These are phyloP conservation scores for Drosophila simulans DNA, from an alignment of 1,140 invertebrate species.

Conservation along the genomic window DNA sequence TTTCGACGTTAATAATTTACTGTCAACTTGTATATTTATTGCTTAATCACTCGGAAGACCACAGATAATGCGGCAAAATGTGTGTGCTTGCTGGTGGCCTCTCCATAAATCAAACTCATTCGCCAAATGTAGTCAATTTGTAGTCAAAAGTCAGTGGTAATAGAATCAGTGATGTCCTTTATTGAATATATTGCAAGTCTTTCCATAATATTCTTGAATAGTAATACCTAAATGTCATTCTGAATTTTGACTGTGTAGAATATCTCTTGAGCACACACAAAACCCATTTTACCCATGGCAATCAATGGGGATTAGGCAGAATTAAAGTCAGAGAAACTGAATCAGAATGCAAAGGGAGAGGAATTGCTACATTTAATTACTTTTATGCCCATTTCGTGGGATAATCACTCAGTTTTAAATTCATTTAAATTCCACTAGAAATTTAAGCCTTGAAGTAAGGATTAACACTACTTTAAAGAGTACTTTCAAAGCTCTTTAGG, in stretches of 20 bases:
- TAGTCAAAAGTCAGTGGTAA: conserved; percentile 41
- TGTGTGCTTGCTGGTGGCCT: conserved; percentile 8
- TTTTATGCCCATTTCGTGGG: background rate
- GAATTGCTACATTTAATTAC: background rate
- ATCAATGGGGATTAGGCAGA: conserved; percentile 17
- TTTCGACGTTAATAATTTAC: conserved; percentile 69
- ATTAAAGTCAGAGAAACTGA: conserved; percentile 1
- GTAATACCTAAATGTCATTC: background rate
- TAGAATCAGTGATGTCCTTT: background rate
- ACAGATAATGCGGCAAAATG: conserved; percentile 57
- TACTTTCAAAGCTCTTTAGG: background rate
- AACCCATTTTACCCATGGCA: background rate
- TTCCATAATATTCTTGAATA: too few relatives aligned
- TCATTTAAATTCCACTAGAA: background rate
- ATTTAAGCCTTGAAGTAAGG: background rate
- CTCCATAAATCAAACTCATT: conserved; percentile 64
- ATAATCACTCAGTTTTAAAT: background rate
- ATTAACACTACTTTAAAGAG: too few relatives aligned
- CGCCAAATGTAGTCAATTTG: conserved; percentile 52
- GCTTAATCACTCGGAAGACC: conserved; percentile 80
- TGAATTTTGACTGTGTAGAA: background rate
- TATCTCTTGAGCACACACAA: background rate
- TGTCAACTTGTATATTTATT: conserved; percentile 78
- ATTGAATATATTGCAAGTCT: background rate
- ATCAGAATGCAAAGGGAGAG: background rate